Evolutionary conservation across 1,140 invertebrate species (phyloP), one percentile per base, ranked within the genome.

Genomic region (Lepidotrigona ventralis): DNA sequence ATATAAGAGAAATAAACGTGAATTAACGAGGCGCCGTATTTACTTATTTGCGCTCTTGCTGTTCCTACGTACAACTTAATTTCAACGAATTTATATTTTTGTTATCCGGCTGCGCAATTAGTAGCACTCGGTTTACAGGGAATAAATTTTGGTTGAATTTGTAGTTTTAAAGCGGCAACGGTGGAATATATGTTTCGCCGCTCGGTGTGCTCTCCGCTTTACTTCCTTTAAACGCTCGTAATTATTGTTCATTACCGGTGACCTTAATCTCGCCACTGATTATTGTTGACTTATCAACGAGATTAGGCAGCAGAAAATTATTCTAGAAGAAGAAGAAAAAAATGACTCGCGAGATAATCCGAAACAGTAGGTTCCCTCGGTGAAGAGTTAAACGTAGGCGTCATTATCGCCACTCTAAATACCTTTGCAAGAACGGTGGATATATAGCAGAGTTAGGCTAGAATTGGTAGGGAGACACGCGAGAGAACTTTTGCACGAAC

Each of bases 351-450:
- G 19, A 79, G 74, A 83, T 83, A 79, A 51, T 51, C 26, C 39
- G 74, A 69, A 77, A 78, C 54, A 63, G 39, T 5, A 12, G 39
- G 9, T 68, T 68, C 17, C 51, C 46, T 75, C 19, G 63, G 9
- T 4, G 72, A 68, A 68, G 63, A 63, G 63, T 76, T 76, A 83
- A 83, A 78, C 66, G 74, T 53, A 17, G 54, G 17, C 81, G 74
- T 83, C 74, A 71, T 83, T 83, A 83, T 71, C 81, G 66, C 74
- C 81, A 23, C 33, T 71, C 46, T 83, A 54, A 83, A 83, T 78
- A 51, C 81, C 66, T 53, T 60, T n/a, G 14, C 60, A 63, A n/a
- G 60, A 63, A 63, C 60, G 5, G n/a, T 17, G 58, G 12, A 60
- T 5, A 12, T 60, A n/a, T 60, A 12, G 58, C 58, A n/a, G 23